Evolutionary conservation across 37 sponge, comb jelly and placozoan species (phyloP), one percentile per base, ranked within the genome.

Genomic region (Chondrosia reniformis): DNA sequence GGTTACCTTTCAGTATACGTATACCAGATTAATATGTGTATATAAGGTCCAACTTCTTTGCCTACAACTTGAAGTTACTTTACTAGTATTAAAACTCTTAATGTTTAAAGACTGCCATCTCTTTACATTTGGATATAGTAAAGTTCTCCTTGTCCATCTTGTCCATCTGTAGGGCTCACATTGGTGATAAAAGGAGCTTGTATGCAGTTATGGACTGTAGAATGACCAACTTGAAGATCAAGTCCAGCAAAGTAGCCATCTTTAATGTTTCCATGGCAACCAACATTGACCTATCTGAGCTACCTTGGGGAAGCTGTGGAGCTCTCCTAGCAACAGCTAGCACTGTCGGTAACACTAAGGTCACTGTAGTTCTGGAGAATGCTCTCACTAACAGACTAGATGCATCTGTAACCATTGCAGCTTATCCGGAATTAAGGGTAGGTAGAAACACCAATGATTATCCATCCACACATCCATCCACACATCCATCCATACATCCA

Each of bases 361-460:
- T 92, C 1, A 86, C 84, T 15, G 79, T 92, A 39, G 6, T 36
- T 36, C 21, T 64, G 66, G 66, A 64, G 19, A 71, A 74, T 17
- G 80, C 81, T 22, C 41, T 19, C 0, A 45, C 74, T 52, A 74
- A 75, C 8, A 56, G 57, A 40, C 45, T 90, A 32, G 74, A 84
- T 21, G 79, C 94, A 13, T 74, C 74, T n/a, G 57, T 89, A 33
- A 88, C 85, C 57, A 80, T 93, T 66, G 94, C 90, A 75, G 84
- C 87, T 27, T 93, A 93, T 58, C 87, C 82, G 8, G 79, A 81
- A 6, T 44, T 93, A 33, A 28, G 39, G 64, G 84, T 80, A 58
- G 4, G 66, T 64, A 36, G 28, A n/a, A n/a, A n/a, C n/a, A n/a
- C n/a, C n/a, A n/a, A n/a, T n/a, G n/a, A n/a, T n/a, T n/a, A n/a